These are phyloP conservation scores for Sclerurus mexicanus DNA, from an alignment of 2,113 vertebrate genomes.

Conservation along the genomic window DNA sequence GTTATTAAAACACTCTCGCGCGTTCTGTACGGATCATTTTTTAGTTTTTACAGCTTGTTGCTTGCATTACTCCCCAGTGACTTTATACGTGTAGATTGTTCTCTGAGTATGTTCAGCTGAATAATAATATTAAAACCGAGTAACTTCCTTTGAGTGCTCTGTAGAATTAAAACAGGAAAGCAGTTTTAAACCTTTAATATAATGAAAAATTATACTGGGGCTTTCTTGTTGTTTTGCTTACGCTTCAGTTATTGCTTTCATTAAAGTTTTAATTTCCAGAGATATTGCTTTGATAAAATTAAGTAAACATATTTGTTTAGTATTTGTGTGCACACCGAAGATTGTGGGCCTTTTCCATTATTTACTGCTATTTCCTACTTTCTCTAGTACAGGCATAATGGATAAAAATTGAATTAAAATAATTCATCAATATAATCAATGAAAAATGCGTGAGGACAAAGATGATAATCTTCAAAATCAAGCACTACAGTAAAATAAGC, in stretches of 20 bases:
- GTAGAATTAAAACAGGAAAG: constrained; percentile 21
- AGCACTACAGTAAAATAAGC: not conserved
- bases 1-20: not conserved
- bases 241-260: constrained; percentile 68
- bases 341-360: constrained; percentile 13
- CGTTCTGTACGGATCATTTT: not conserved
- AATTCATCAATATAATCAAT: not conserved
- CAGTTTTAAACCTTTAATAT: constrained; percentile 52
- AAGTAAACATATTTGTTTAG: constrained; percentile 54
- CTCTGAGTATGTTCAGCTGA: constrained; percentile 19
- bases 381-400: not conserved
- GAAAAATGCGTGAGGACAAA: not conserved
- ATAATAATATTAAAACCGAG: constrained; percentile 48
- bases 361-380: constrained; percentile 46
- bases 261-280: constrained; percentile 73
- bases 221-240: constrained; percentile 67
- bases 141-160: constrained; percentile 50
- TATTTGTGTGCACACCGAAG: constrained; percentile 34
- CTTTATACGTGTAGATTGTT: constrained; percentile 40
- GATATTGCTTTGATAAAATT: constrained; percentile 68
- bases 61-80: constrained; percentile 25
- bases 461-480: not conserved
- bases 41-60: constrained; percentile 31
- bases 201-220: constrained; percentile 60
- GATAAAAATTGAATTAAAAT: not conserved